phyloP scores from a whole-genome alignment of 1,140 invertebrate genomes.

The Brachionus rotundiformis region DNA sequence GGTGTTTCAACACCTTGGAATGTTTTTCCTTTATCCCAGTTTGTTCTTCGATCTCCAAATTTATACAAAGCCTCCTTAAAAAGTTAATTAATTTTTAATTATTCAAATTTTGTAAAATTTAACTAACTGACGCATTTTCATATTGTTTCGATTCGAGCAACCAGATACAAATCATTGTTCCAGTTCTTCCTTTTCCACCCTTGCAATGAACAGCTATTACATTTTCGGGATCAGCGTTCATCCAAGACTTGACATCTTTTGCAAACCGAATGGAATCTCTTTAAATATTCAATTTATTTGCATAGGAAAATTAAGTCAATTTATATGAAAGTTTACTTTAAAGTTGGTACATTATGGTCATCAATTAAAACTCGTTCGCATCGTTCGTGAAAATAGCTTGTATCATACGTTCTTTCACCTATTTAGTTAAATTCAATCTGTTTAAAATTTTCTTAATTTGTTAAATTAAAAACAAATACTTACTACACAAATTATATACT shows the following conservation, averaged over 20 bases:
- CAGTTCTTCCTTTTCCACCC: conserved; percentile 70
- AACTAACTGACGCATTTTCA: not conserved
- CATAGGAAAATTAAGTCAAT: no score
- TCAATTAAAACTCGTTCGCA: conserved; percentile 68
- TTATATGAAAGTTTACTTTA: conserved; percentile 64
- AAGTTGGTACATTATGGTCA: conserved; percentile 70
- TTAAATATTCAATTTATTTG: no score
- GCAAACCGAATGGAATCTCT: conserved; percentile 67
- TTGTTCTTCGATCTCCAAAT: conserved; percentile 67
- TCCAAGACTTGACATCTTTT: conserved; percentile 66
- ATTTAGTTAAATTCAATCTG: no score
- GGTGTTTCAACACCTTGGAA: conserved; percentile 69
- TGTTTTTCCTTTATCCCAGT: conserved; percentile 65
- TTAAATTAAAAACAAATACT: no score
- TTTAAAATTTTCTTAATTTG: no score
- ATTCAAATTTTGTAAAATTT: not conserved
- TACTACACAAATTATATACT: conserved; percentile 70
- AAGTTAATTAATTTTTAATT: not conserved
- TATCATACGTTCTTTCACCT: conserved; percentile 69
- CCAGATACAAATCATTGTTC: conserved; percentile 69
- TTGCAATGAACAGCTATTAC: conserved; percentile 72
- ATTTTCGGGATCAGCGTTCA: conserved; percentile 66
- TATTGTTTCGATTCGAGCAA: conserved; percentile 64
- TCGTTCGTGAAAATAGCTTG: conserved; percentile 66
- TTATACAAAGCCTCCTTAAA: conserved; percentile 66